A percentile compares a stretch with the other conserved stretches of the same genome.
Evolutionary conservation across 2,888 invertebrate genomes (phyloP).

Genomic region (Drosophila meridionalis): DNA sequence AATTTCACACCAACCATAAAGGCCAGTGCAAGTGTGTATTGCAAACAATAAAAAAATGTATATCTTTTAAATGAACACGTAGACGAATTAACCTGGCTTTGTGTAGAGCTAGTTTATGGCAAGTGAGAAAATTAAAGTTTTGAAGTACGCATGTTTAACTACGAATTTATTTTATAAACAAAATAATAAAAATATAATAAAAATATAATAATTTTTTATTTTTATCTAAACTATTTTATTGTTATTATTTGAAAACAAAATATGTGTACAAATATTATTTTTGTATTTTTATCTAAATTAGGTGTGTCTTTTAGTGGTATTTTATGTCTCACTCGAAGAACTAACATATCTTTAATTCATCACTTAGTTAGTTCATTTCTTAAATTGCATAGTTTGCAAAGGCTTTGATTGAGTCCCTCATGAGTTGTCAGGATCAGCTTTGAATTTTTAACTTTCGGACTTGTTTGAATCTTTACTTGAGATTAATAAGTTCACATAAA

Average conservation of each 20-base stretch:
- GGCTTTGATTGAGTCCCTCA: not conserved
- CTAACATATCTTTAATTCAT: not conserved
- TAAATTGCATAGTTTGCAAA: not conserved
- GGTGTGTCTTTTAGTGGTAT: not conserved
- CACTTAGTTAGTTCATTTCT: not conserved
- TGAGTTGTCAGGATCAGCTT: not conserved
- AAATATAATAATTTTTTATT: too few relatives aligned
- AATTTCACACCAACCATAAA: constrained; percentile 58
- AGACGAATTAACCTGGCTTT: not conserved
- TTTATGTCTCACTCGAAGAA: not conserved
- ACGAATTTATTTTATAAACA: not conserved
- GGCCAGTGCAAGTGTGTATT: constrained; percentile 38
- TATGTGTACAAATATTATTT: not conserved
- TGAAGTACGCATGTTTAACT: not conserved
- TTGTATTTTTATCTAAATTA: not conserved
- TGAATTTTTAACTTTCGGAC: not conserved
- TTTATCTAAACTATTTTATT: too few relatives aligned
- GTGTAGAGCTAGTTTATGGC: not conserved
- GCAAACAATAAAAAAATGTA: constrained; percentile 8
- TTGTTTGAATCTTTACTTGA: too few relatives aligned
- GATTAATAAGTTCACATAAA: too few relatives aligned
- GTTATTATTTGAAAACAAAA: too few relatives aligned
- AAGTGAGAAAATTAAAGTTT: too few relatives aligned
- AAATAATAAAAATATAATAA: too few relatives aligned
- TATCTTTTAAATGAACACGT: not conserved